phyloP scores from a whole-genome alignment of 2,888 invertebrate species.

The Cryptops parisi region DNA sequence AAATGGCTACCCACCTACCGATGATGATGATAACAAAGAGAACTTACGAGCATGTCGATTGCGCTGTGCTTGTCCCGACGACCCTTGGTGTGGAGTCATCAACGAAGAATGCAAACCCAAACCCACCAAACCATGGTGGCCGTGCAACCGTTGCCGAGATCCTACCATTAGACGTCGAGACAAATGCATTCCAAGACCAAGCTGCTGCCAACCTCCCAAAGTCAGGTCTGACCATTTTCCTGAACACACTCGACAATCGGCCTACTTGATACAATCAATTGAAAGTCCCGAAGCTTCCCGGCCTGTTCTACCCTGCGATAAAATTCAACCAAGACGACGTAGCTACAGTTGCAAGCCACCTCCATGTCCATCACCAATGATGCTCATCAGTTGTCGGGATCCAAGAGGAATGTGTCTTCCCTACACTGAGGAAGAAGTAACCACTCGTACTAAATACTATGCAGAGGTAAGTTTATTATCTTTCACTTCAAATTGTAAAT shows the following conservation, averaged over 20 bases:
- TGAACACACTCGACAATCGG: background rate
- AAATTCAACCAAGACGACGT: background rate
- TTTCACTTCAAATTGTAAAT: too few relatives aligned
- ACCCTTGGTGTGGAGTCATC: background rate
- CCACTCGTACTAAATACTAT: background rate
- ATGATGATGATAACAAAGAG: background rate
- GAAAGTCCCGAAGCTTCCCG: background rate
- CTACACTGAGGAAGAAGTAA: background rate
- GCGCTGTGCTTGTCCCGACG: background rate
- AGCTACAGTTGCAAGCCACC: background rate
- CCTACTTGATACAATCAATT: background rate
- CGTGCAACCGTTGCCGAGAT: constrained; percentile 2
- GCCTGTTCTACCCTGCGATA: background rate
- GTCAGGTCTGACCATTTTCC: background rate
- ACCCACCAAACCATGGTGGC: background rate
- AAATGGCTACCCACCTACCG: background rate
- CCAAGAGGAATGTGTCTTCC: background rate
- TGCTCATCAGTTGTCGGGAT: too few relatives aligned
- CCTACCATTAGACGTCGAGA: background rate
- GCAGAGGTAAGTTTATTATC: background rate
- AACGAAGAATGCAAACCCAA: background rate
- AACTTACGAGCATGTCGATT: background rate
- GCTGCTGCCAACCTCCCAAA: background rate
- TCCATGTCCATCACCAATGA: background rate
- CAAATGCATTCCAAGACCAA: background rate